Percentiles rank a stretch among this genome's conserved stretches.
These are phyloP conservation scores for Chrysolina haemoptera DNA, from an alignment of 2,888 invertebrate species.

Conservation along the genomic window DNA sequence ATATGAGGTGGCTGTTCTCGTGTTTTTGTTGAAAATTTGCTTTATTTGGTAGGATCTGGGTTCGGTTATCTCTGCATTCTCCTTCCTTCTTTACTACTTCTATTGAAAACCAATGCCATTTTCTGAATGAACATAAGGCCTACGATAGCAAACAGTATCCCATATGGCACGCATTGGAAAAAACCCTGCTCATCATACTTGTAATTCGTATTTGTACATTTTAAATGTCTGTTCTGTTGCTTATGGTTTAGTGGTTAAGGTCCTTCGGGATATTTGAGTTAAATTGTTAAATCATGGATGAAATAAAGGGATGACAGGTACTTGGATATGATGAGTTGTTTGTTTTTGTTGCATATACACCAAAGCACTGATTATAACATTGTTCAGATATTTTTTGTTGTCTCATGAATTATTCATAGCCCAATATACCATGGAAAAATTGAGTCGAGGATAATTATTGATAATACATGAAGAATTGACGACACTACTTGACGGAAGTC, in stretches of 20 bases:
- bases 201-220: conserved; percentile 51
- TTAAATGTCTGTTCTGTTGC: conserved; percentile 55
- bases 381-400: no score
- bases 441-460: no score
- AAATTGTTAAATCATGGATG: conserved; percentile 52
- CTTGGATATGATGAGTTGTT: conserved; percentile 45
- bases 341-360: conserved; percentile 33
- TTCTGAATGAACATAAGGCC: conserved; percentile 45
- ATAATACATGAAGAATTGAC: no score
- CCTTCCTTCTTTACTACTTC: conserved; percentile 38
- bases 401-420: no score
- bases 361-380: background rate
- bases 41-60: background rate
- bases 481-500: no score
- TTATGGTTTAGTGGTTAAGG: conserved; percentile 55
- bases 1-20: no score
- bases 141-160: conserved; percentile 47
- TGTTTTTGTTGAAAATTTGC: no score
- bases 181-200: conserved; percentile 51
- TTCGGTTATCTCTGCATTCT: background rate
- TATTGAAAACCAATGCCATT: conserved; percentile 30
- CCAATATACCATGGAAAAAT: no score
- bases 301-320: conserved; percentile 51
- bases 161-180: conserved; percentile 54
- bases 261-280: conserved; percentile 55